Base-by-base conservation (phyloP, 2,797 vertebrate genomes). In the Crossoptilon crossoptilon region DNA sequence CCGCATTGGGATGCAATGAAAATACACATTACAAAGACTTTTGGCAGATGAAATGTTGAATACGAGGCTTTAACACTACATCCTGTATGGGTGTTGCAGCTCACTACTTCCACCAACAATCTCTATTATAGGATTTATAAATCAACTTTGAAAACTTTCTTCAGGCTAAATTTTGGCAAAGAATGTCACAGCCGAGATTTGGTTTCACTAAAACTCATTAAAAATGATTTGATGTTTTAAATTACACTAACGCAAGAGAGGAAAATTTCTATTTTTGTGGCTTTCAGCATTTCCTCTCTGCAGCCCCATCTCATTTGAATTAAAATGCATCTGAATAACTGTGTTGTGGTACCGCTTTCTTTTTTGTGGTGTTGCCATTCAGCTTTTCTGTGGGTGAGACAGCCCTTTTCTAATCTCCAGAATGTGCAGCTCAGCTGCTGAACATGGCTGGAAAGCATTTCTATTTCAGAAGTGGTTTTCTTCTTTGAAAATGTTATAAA, bases 201-300 rank as follows among this genome's bases (percentile, higher is more conserved):
- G 79, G 70, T 95, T 95, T 95, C 78, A 70, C 59, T 94, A 88
- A 91, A 95, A 78, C 63, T 91, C 79, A 84, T 95, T 95, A 94
- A 94, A 96, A 95, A 70, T n/a, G 48, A 76, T 95, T 95, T 96
- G 94, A 95, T 90, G 92, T 96, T 95, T 96, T 94, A 91, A 95
- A 94, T 94, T 95, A 94, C 35, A 73, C 79, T 86, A 70, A 94
- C 81, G 89, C 41, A 73, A 91, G 87, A 85, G 75, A 79, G 82
- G 87, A 92, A 95, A 94, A 93, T 44, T 41, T 94, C 69, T 92
- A 62, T 91, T 95, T 92, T 77, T 94, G 85, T 84, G 76, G 73
- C 56, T 95, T 93, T 95, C 55, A 85, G 21, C 79, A 62, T 93
- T 92, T 95, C 68, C 84, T 72, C 64, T 81, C 84, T 2, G 0